Base-by-base conservation (phyloP, 2,113 vertebrate species). In the Cynoglossus semilaevis region DNA sequence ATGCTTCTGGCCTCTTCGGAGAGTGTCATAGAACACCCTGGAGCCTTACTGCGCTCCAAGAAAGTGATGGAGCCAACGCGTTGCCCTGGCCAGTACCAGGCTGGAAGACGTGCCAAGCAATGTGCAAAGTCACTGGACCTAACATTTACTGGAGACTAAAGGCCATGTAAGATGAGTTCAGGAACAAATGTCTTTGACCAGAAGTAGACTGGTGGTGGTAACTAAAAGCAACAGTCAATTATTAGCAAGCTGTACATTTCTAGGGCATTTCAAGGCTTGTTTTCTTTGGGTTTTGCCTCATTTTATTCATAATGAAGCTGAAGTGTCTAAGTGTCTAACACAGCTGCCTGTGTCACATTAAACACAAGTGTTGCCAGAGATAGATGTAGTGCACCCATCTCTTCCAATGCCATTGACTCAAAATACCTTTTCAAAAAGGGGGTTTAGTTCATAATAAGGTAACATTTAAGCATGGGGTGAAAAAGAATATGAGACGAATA, bases 291-390 rank as follows among this genome's bases (percentile, higher is more conserved):
- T n/a, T n/a, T n/a, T n/a, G 35, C 15, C 14, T 47, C n/a, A 14
- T 6, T 29, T 29, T 29, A 29, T 29, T 29, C 22, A 29, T 29
- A 29, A n/a, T n/a, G n/a, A 29, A 29, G 22, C 22, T 29, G 22
- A 29, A 4, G 22, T 6, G 38, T 11, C 17, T 12, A 7, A 15
- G 50, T 34, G 13, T 55, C n/a, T 51, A 12, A n/a, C 41, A 42
- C 48, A 63, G 37, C 18, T 58, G 17, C 52, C 18, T 34, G 46
- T 53, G 47, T 57, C 56, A 52, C 8, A 59, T 50, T 35, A 7
- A 41, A 54, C 16, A 47, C 19, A 55, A 45, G 29, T 41, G 13
- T 16, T 9, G 7, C 35, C 11, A 36, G 22, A 49, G 47, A 9
- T 16, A 15, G 12, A 13, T 2, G 1, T 15, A 12, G 55, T 22